Evolutionary conservation across 2,888 invertebrate genomes (phyloP).

Genomic region (Rambutsinella grinnellia): DNA sequence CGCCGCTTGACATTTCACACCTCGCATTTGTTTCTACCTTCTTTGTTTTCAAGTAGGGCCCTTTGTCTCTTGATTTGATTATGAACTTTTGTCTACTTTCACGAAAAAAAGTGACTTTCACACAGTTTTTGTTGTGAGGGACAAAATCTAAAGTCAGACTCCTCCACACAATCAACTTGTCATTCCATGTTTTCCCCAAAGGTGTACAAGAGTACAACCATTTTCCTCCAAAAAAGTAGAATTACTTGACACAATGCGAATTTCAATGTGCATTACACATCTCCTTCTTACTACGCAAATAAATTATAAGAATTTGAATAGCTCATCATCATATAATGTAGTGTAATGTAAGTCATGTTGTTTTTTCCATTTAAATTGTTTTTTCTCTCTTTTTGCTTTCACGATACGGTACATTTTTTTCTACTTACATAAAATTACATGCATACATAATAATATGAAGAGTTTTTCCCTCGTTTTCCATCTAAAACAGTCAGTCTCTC

Average conservation of each 20-base stretch:
- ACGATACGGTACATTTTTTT: neutral
- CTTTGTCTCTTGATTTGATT: conserved; percentile 54
- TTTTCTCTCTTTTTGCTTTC: neutral
- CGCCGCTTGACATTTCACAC: conserved; percentile 52
- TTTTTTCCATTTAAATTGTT: neutral
- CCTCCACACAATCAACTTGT: too few relatives aligned
- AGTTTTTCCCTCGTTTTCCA: conserved; percentile 15
- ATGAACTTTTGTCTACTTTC: conserved; percentile 38
- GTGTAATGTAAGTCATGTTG: neutral
- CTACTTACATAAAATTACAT: neutral
- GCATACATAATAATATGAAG: conserved; percentile 15
- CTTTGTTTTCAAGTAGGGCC: conserved; percentile 49
- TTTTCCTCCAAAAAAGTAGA: too few relatives aligned
- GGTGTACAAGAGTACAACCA: too few relatives aligned
- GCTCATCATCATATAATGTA: neutral
- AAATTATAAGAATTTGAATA: neutral
- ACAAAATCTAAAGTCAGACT: too few relatives aligned
- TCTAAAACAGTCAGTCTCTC: conserved; percentile 10
- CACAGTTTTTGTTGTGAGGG: neutral
- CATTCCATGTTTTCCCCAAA: too few relatives aligned
- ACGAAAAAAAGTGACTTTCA: neutral
- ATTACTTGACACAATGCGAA: neutral
- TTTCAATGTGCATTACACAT: neutral
- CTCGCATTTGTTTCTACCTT: too few relatives aligned
- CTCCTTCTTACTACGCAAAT: neutral